Conservation (phyloP, 2,113 vertebrate genomes). For the Cepphus grylle region DNA sequence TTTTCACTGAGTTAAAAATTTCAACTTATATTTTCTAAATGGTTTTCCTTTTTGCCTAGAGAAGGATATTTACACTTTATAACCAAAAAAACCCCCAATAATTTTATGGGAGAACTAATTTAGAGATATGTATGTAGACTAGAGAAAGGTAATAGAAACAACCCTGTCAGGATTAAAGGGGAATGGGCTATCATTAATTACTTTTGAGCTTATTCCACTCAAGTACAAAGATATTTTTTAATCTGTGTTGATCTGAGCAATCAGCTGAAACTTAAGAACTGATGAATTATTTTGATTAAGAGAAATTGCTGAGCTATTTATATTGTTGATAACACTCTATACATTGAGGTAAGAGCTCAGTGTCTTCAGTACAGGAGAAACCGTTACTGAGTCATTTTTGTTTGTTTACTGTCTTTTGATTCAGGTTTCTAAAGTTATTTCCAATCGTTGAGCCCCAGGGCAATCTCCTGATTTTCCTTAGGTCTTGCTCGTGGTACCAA, state of each 20-base stretch:
- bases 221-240: neutral
- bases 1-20: neutral
- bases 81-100: neutral
- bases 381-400: fast-evolving
- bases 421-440: neutral
- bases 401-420: neutral
- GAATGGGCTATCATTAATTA: neutral
- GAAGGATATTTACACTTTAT: neutral
- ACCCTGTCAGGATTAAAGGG: constrained; percentile 1
- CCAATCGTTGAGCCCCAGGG: neutral
- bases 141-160: neutral
- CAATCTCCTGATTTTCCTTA: neutral
- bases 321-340: neutral
- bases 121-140: neutral
- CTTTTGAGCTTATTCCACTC: neutral
- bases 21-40: neutral
- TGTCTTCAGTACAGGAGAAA: neutral
- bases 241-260: neutral
- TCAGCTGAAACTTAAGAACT: neutral
- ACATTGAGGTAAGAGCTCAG: fast-evolving
- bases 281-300: neutral
- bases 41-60: neutral
- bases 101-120: neutral
- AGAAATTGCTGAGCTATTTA: neutral
- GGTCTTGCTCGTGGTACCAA: neutral